Evolutionary conservation across 2,888 invertebrate species (phyloP).

Genomic region (Dynastes grantii): DNA sequence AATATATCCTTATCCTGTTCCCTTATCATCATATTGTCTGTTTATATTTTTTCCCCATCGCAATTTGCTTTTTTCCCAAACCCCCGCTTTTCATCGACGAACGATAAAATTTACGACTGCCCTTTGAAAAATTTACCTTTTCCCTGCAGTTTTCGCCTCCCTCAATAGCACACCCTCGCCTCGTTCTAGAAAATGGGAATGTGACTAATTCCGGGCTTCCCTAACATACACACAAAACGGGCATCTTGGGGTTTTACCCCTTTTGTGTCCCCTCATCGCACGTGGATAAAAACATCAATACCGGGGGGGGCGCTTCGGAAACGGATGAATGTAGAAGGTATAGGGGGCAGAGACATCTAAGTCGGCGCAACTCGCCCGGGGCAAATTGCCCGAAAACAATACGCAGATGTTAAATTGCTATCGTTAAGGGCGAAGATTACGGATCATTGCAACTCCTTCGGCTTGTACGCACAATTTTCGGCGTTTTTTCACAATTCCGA

Average conservation of each 20-base stretch:
- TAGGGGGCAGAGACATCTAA: not conserved
- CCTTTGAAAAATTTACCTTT: constrained; percentile 44
- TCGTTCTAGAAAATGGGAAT: constrained; percentile 3
- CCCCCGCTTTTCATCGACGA: not conserved
- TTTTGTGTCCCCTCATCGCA: constrained; percentile 1
- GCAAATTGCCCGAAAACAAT: constrained; percentile 42
- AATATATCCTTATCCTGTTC: not conserved
- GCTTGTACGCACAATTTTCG: constrained; percentile 40
- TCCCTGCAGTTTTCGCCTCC: constrained; percentile 18
- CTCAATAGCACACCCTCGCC: constrained; percentile 4
- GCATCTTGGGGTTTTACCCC: constrained; percentile 30
- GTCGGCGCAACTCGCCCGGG: constrained; percentile 19
- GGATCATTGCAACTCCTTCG: constrained; percentile 12
- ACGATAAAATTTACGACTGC: constrained; percentile 34
- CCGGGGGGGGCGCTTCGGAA: constrained; percentile 4
- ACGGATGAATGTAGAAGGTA: not conserved
- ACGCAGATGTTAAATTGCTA: constrained; percentile 38
- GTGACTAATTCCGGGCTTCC: constrained; percentile 44
- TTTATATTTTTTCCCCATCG: constrained; percentile 6
- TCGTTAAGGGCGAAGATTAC: constrained; percentile 41
- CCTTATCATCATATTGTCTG: constrained; percentile 1
- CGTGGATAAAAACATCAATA: constrained; percentile 21
- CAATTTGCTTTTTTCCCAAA: constrained; percentile 39
- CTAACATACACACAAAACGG: constrained; percentile 7
- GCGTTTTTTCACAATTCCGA: constrained; percentile 33